Conservation (phyloP, 2,797 vertebrate species). For the Orestias chungarensis region DNA sequence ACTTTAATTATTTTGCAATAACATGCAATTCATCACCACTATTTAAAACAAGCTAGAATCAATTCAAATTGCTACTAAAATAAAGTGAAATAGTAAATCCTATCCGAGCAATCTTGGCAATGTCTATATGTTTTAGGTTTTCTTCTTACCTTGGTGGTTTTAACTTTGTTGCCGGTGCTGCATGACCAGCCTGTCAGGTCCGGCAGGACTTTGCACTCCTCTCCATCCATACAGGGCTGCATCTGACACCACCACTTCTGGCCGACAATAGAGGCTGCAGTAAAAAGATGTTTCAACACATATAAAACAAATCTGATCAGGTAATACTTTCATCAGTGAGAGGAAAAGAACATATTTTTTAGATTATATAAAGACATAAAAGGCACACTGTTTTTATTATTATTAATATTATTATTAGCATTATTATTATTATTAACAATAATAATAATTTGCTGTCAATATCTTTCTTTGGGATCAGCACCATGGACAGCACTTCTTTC, state of each 20-base stretch:
- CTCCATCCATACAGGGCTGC: slow-evolving; percentile 83
- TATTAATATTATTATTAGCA: too few species aligned
- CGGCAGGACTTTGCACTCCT: slow-evolving; percentile 82
- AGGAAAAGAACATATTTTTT: neutral
- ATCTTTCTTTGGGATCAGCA: slow-evolving; percentile 2
- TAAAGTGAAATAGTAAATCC: neutral
- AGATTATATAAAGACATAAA: neutral
- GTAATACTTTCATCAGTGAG: slow-evolving; percentile 4
- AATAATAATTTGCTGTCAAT: slow-evolving; percentile 13
- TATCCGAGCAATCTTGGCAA: neutral
- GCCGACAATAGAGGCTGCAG: slow-evolving; percentile 81
- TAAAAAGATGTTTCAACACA: neutral
- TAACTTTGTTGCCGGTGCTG: slow-evolving; percentile 86
- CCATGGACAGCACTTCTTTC: slow-evolving; percentile 14
- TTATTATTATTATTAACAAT: too few species aligned
- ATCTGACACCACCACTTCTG: slow-evolving; percentile 88
- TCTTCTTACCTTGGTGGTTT: slow-evolving; percentile 84
- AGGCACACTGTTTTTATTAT: too few species aligned
- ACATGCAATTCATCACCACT: neutral
- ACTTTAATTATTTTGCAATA: neutral
- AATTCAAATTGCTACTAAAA: neutral
- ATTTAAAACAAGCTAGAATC: neutral
- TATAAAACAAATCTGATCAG: neutral
- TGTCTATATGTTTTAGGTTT: neutral
- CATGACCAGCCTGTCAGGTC: slow-evolving; percentile 85